Evolutionary conservation across 2,888 invertebrate species (phyloP).

Genomic region (Pemphredon lugubris): DNA sequence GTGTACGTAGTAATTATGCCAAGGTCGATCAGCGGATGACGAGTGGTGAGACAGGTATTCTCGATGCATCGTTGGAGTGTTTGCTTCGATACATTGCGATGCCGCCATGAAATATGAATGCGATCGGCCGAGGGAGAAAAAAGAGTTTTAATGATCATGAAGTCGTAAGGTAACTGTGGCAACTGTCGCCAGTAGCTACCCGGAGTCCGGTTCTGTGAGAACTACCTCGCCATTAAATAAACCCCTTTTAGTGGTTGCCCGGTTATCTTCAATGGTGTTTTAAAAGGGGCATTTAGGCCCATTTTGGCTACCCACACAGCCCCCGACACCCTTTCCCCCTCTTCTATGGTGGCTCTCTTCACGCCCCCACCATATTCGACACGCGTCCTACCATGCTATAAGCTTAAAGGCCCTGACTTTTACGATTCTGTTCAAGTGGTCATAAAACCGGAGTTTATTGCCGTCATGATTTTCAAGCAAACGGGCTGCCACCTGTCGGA

Average conservation of each 20-base stretch:
- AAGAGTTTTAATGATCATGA: constrained; percentile 61
- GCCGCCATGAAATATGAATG: too few species aligned
- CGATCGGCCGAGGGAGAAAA: too few species aligned
- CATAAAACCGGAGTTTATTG: constrained; percentile 84
- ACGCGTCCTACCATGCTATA: constrained; percentile 79
- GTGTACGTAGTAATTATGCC: too few species aligned
- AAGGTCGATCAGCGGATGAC: too few species aligned
- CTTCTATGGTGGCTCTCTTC: constrained; percentile 61
- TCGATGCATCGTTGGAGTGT: too few species aligned
- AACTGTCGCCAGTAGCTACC: constrained; percentile 62
- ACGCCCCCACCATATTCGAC: constrained; percentile 79
- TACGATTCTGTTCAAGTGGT: constrained; percentile 84
- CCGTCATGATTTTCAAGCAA: constrained; percentile 82
- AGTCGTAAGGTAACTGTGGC: constrained; percentile 63
- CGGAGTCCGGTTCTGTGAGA: constrained; percentile 52
- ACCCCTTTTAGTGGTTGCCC: constrained; percentile 66
- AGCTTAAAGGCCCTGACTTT: constrained; percentile 82
- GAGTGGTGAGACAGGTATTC: too few species aligned
- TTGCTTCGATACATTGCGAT: too few species aligned
- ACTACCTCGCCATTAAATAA: constrained; percentile 71
- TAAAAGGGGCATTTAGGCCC: constrained; percentile 78
- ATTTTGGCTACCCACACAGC: constrained; percentile 73
- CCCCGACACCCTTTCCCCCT: constrained; percentile 62
- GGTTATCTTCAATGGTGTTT: constrained; percentile 73
- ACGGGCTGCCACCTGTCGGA: constrained; percentile 81